Percentiles rank a stretch among this genome's conserved stretches.
Evolutionary conservation across 2,113 vertebrate genomes (phyloP).

Genomic region (Hydrochoerus hydrochaeris): DNA sequence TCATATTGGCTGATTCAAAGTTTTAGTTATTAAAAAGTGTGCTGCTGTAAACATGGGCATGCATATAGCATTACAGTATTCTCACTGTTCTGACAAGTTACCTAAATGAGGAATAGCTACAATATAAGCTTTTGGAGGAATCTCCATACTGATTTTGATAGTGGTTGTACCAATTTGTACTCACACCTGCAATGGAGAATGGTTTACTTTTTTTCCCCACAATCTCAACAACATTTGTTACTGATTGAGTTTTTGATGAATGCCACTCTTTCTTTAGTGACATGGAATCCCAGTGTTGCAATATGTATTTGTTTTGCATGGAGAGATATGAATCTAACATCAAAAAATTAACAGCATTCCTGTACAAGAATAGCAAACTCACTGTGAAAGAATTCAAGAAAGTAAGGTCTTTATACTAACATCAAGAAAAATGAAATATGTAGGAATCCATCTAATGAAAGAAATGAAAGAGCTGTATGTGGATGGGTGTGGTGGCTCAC

Average conservation of each 20-base stretch:
- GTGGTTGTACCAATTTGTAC: not conserved
- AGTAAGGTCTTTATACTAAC: not conserved
- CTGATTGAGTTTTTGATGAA: not conserved
- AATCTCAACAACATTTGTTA: not conserved
- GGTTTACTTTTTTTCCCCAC: not conserved
- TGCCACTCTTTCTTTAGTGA: not conserved
- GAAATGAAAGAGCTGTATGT: not conserved
- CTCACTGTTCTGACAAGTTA: not conserved
- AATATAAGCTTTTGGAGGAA: not conserved
- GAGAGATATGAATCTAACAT: not conserved
- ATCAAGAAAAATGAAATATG: not conserved
- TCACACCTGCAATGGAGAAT: not conserved
- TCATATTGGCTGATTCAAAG: not conserved
- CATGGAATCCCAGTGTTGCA: not conserved
- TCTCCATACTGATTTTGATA: not conserved
- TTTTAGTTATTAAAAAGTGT: not conserved
- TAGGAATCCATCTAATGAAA: not conserved
- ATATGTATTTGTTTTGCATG: not conserved
- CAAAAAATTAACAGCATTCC: not conserved
- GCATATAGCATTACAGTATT: not conserved
- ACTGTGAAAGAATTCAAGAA: not conserved
- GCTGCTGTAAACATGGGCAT: not conserved
- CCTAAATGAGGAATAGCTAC: not conserved
- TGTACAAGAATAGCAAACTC: not conserved
- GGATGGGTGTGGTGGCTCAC: no score